Evolutionary conservation across 2,113 vertebrate genomes (phyloP).

Genomic region (Cynoglossus semilaevis): DNA sequence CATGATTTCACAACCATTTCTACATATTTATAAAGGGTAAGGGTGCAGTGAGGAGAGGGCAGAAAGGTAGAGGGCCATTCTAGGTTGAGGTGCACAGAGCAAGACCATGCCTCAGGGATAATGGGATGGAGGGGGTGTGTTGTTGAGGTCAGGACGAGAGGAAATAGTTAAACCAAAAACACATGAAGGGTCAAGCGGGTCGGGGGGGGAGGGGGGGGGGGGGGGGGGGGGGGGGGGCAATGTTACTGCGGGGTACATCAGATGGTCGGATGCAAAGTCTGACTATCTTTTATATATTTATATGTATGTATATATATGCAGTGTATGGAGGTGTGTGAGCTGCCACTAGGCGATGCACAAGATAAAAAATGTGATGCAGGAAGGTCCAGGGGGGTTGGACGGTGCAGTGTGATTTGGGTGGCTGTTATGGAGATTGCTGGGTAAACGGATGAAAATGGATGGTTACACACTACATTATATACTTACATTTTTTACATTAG

Average conservation of each 20-base stretch:
- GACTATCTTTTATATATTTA: slow-evolving; percentile 3
- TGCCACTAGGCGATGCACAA: too few species aligned
- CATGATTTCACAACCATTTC: slow-evolving; percentile 40
- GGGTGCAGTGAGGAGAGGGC: slow-evolving; percentile 25
- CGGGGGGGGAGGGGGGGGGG: slow-evolving; percentile 28
- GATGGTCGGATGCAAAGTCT: slow-evolving; percentile 1
- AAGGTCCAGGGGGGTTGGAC: too few species aligned
- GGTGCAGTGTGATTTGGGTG: too few species aligned
- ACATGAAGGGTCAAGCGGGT: slow-evolving; percentile 64
- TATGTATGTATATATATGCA: slow-evolving; percentile 19
- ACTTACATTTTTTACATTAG: too few species aligned
- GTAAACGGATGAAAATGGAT: too few species aligned
- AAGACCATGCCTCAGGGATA: slow-evolving; percentile 50
- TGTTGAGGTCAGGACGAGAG: slow-evolving; percentile 29
- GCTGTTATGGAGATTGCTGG: too few species aligned
- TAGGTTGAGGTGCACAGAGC: slow-evolving; percentile 43
- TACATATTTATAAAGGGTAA: slow-evolving; percentile 13
- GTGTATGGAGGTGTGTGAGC: neutral
- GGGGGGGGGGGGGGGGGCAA: slow-evolving; percentile 23
- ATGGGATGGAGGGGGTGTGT: slow-evolving; percentile 21
- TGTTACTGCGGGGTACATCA: slow-evolving; percentile 12
- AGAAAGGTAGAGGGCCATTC: slow-evolving; percentile 48
- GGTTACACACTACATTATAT: too few species aligned
- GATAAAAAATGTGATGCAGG: too few species aligned
- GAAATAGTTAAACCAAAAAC: slow-evolving; percentile 65